A percentile compares a stretch with the other conserved stretches of the same genome.
phyloP scores from a whole-genome alignment of 2,113 vertebrate genomes.

The Noturus placidus region DNA sequence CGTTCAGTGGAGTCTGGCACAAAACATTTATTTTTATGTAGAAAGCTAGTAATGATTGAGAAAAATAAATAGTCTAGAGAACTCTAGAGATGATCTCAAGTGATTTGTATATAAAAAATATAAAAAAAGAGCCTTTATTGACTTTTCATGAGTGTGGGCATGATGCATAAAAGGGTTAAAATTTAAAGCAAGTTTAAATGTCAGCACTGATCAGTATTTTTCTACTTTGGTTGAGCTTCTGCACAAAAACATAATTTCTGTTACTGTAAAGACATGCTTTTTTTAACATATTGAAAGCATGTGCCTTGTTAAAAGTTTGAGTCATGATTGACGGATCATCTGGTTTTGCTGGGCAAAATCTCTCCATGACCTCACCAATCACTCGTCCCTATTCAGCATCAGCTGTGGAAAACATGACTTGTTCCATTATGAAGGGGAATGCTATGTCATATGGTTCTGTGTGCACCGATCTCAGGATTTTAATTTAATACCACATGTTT shows the following conservation, averaged over 20 bases:
- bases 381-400: conserved; percentile 10
- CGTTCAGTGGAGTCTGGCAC: too few relatives aligned
- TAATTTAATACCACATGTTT: not conserved
- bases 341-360: not conserved
- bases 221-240: not conserved
- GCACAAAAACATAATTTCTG: not conserved
- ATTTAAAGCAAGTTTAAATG: not conserved
- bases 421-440: conserved; percentile 19
- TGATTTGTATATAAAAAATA: conserved; percentile 5
- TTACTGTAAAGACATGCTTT: conserved; percentile 1
- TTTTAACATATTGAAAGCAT: conserved; percentile 25
- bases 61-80: not conserved
- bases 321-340: conserved; percentile 39
- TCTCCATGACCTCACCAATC: conserved; percentile 46
- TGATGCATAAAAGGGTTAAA: not conserved
- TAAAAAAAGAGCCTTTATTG: not conserved
- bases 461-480: not conserved
- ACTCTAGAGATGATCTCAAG: not conserved
- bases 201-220: not conserved
- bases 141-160: not conserved
- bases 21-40: not conserved
- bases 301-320: conserved; percentile 32
- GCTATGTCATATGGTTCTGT: not conserved
- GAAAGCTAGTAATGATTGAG: not conserved
- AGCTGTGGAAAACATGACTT: conserved; percentile 24